These are phyloP conservation scores for Trematocara stigmaticum DNA, from an alignment of 2,113 vertebrate genomes.

Conservation along the genomic window DNA sequence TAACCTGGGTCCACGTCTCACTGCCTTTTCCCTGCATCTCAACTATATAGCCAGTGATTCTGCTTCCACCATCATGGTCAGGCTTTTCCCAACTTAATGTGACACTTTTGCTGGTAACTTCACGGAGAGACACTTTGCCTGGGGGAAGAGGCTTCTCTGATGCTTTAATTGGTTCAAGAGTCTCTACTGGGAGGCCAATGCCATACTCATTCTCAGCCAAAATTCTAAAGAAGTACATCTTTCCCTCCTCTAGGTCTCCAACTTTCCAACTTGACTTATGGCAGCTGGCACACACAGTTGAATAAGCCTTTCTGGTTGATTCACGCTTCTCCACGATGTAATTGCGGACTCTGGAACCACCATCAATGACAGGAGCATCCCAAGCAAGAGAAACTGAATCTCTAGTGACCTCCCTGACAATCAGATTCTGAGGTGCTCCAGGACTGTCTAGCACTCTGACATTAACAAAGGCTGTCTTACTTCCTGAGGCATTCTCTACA, in stretches of 20 bases:
- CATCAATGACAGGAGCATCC: slow-evolving; percentile 93
- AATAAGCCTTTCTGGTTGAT: slow-evolving; percentile 94
- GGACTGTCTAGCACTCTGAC: slow-evolving; percentile 96
- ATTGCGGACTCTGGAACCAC: slow-evolving; percentile 92
- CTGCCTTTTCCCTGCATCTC: slow-evolving; percentile 97
- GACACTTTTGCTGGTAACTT: slow-evolving; percentile 89
- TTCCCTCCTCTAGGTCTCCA: slow-evolving; percentile 89
- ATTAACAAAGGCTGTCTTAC: slow-evolving; percentile 92
- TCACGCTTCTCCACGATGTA: slow-evolving; percentile 97
- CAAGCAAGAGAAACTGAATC: slow-evolving; percentile 90
- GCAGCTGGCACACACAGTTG: slow-evolving; percentile 88
- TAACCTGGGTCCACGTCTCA: slow-evolving; percentile 92
- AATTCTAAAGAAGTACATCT: slow-evolving; percentile 92
- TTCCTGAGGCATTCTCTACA: slow-evolving; percentile 90
- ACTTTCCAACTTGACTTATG: slow-evolving; percentile 96
- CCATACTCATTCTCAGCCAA: slow-evolving; percentile 97
- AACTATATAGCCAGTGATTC: slow-evolving; percentile 91
- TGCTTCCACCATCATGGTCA: slow-evolving; percentile 95
- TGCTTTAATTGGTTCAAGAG: slow-evolving; percentile 86
- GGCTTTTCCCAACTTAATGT: slow-evolving; percentile 95
- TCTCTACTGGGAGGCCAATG: slow-evolving; percentile 91
- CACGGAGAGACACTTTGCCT: slow-evolving; percentile 88
- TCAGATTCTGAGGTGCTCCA: slow-evolving; percentile 88
- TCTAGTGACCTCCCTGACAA: slow-evolving; percentile 90
- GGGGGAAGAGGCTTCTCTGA: slow-evolving; percentile 95